Conservation (phyloP, 2,113 vertebrate species). For the Geococcyx californianus region DNA sequence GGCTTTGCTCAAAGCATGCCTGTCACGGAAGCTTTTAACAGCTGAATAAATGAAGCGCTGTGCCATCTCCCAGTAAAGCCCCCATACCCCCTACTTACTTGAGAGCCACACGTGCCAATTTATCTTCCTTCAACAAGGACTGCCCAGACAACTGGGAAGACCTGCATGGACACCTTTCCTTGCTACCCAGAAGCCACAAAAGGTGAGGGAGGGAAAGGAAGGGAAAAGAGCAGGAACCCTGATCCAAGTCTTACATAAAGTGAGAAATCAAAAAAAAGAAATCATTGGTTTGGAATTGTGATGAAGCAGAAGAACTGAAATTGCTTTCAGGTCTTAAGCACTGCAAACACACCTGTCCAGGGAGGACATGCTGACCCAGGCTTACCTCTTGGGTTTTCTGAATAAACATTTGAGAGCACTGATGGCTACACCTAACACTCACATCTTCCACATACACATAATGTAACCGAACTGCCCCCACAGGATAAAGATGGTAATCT, state of each 20-base stretch:
- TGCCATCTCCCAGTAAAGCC: too few relatives aligned
- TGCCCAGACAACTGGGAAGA: neutral
- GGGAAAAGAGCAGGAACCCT: neutral
- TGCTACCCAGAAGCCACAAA: neutral
- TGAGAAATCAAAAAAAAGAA: constrained; percentile 25
- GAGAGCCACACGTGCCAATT: constrained; percentile 3
- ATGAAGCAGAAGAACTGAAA: constrained; percentile 27
- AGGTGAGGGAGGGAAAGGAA: neutral
- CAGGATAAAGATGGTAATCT: neutral
- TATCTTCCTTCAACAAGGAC: constrained; percentile 32
- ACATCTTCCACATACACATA: too few relatives aligned
- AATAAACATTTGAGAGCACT: neutral
- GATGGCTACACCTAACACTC: neutral
- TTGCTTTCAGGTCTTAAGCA: constrained; percentile 24
- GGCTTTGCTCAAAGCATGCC: neutral
- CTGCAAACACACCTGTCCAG: neutral
- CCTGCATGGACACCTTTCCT: neutral
- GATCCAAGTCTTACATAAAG: constrained; percentile 5
- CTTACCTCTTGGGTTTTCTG: neutral
- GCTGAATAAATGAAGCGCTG: neutral
- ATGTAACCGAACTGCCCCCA: too few relatives aligned
- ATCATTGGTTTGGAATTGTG: neutral
- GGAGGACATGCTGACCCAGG: constrained; percentile 14
- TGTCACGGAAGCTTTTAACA: constrained; percentile 17
- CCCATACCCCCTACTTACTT: too few relatives aligned